phyloP scores from a whole-genome alignment of 2,888 invertebrate genomes.

The Cheilosia urbana region DNA sequence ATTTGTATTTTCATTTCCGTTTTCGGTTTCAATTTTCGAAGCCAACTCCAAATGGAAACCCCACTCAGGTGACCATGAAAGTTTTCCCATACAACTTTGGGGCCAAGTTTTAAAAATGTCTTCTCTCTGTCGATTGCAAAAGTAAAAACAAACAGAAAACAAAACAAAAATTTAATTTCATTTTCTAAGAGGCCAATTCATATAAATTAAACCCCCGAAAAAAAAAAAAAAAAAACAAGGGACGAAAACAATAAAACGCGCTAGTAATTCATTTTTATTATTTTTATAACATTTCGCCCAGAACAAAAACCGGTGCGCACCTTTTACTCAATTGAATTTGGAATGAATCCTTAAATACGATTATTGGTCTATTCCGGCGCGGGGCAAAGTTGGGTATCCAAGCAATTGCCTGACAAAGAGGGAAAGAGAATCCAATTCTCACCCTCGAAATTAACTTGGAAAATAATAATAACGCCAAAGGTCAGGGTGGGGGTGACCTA shows the following conservation, averaged over 20 bases:
- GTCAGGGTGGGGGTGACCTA: too few species aligned
- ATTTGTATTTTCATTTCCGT: background rate
- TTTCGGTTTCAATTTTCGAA: background rate
- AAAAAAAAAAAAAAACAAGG: background rate
- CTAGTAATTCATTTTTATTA: conserved; percentile 2
- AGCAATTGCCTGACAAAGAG: background rate
- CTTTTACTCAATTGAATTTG: conserved; percentile 1
- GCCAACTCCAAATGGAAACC: background rate
- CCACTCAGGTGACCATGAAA: conserved; percentile 10
- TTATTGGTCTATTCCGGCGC: conserved; percentile 5
- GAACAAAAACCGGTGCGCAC: background rate
- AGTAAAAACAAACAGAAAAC: background rate
- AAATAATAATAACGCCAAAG: background rate
- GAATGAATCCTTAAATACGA: conserved; percentile 12
- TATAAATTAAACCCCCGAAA: background rate
- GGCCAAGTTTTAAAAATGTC: background rate
- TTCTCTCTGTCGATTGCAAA: background rate
- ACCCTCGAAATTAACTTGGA: background rate
- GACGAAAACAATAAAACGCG: conserved; percentile 3
- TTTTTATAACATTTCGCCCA: conserved; percentile 1
- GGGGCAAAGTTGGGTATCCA: background rate
- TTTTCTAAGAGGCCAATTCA: background rate
- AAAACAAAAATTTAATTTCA: conserved; percentile 2
- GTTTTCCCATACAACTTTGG: conserved; percentile 4
- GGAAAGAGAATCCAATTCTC: background rate